Conservation (phyloP, 1,140 invertebrate genomes). For the Drosophila watanabei region DNA sequence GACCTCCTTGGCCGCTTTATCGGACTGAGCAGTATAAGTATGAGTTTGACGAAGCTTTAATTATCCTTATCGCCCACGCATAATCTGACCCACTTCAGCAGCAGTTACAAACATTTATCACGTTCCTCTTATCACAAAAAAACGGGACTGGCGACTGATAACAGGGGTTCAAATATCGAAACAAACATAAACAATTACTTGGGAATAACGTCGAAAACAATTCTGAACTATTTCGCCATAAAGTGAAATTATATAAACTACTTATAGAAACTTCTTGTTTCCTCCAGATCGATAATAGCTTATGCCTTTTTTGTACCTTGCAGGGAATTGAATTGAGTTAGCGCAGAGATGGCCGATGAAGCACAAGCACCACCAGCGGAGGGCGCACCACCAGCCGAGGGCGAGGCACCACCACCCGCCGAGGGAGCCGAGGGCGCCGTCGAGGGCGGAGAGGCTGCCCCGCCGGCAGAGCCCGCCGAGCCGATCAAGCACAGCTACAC, state of each 20-base stretch:
- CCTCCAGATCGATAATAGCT: background rate
- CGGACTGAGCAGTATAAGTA: background rate
- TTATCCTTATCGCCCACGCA: slow-evolving; percentile 27
- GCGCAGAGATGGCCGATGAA: slow-evolving; percentile 84
- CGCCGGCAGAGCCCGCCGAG: slow-evolving; percentile 76
- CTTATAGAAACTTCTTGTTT: background rate
- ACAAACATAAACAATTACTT: slow-evolving; percentile 41
- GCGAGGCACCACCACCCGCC: slow-evolving; percentile 72
- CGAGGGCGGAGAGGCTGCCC: slow-evolving; percentile 70
- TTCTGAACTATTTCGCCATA: slow-evolving; percentile 30
- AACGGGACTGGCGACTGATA: slow-evolving; percentile 27
- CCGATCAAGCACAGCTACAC: slow-evolving; percentile 86
- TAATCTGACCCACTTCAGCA: slow-evolving; percentile 29
- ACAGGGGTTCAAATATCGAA: background rate
- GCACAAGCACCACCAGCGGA: slow-evolving; percentile 85
- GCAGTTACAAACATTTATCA: slow-evolving; percentile 25
- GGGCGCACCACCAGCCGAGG: slow-evolving; percentile 69
- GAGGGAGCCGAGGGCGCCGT: slow-evolving; percentile 75
- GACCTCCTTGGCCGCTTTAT: background rate
- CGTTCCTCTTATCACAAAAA: slow-evolving; percentile 27
- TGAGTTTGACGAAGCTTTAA: slow-evolving; percentile 1
- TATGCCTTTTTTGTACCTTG: background rate
- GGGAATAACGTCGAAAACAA: background rate
- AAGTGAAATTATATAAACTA: slow-evolving; percentile 13
- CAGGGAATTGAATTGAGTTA: slow-evolving; percentile 76